A percentile compares a stretch with the other conserved stretches of the same genome.
Evolutionary conservation across 1,140 invertebrate genomes (phyloP).

Genomic region (Mesaphorura yosii): DNA sequence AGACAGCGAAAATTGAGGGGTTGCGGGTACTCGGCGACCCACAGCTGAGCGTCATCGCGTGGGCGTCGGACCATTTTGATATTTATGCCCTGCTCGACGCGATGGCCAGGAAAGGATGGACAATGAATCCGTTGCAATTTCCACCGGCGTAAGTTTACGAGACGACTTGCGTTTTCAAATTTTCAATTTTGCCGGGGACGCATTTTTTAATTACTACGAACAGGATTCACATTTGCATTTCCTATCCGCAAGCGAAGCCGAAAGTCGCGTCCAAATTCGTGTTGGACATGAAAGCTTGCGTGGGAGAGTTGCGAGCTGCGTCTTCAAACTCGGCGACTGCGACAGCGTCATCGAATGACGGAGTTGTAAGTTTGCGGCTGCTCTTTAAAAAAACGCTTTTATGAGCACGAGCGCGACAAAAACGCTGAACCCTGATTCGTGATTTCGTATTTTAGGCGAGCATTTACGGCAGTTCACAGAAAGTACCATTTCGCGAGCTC

Average conservation of each 20-base stretch:
- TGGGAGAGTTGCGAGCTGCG: constrained; percentile 60
- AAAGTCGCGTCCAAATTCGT: constrained; percentile 79
- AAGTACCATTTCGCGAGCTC: constrained; percentile 76
- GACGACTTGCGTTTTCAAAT: constrained; percentile 20
- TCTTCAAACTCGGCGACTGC: constrained; percentile 50
- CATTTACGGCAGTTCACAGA: constrained; percentile 82
- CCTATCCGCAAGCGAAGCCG: constrained; percentile 70
- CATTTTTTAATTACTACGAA: background rate
- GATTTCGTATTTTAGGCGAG: constrained; percentile 54
- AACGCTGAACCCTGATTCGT: no score
- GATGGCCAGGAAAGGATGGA: constrained; percentile 76
- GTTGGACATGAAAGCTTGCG: constrained; percentile 53
- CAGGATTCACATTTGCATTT: constrained; percentile 86
- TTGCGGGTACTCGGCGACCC: constrained; percentile 83
- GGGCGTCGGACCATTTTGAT: constrained; percentile 81
- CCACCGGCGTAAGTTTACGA: constrained; percentile 73
- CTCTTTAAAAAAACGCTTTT: background rate
- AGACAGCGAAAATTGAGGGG: constrained; percentile 62
- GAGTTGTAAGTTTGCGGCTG: constrained; percentile 48
- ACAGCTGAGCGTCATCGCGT: constrained; percentile 77
- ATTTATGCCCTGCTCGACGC: constrained; percentile 74
- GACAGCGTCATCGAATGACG: constrained; percentile 49
- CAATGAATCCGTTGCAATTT: constrained; percentile 86
- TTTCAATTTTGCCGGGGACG: background rate
- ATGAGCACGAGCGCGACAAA: background rate